Evolutionary conservation across 2,888 invertebrate species (phyloP).

Genomic region (Gnatocerus cornutus): DNA sequence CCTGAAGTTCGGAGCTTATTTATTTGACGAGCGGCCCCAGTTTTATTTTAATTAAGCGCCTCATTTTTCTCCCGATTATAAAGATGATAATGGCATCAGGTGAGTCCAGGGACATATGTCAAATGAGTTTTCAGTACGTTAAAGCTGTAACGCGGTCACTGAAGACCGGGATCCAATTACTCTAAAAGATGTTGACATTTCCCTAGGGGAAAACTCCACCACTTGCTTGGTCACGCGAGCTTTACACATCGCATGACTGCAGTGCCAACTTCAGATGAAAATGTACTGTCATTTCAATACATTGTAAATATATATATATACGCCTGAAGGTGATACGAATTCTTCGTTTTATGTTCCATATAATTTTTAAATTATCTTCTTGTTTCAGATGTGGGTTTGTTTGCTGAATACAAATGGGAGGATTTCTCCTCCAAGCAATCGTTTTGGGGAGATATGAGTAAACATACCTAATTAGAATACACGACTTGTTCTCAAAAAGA

Average conservation of each 20-base stretch:
- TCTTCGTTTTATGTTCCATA: slow-evolving; percentile 12
- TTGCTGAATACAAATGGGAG: slow-evolving; percentile 30
- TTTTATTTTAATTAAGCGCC: slow-evolving; percentile 44
- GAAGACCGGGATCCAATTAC: slow-evolving; percentile 52
- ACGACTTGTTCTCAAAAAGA: not conserved
- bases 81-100: slow-evolving; percentile 41
- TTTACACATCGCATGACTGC: slow-evolving; percentile 52
- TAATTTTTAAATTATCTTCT: slow-evolving; percentile 35
- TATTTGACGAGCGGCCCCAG: slow-evolving; percentile 16
- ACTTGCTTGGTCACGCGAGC: slow-evolving; percentile 53
- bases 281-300: slow-evolving; percentile 52
- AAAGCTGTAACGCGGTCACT: slow-evolving; percentile 51
- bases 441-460: slow-evolving; percentile 15
- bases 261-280: slow-evolving; percentile 47
- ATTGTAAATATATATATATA: slow-evolving; percentile 24
- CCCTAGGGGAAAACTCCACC: slow-evolving; percentile 52
- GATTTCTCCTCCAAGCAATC: slow-evolving; percentile 11
- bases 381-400: slow-evolving; percentile 14
- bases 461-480: slow-evolving; percentile 17
- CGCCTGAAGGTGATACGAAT: slow-evolving; percentile 19
- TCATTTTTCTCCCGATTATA: not conserved
- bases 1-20: slow-evolving; percentile 36
- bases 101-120: slow-evolving; percentile 50
- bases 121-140: slow-evolving; percentile 56
- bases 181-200: slow-evolving; percentile 55